Conservation (phyloP, 2,113 vertebrate species). For the Gymnocephalus cernua region DNA sequence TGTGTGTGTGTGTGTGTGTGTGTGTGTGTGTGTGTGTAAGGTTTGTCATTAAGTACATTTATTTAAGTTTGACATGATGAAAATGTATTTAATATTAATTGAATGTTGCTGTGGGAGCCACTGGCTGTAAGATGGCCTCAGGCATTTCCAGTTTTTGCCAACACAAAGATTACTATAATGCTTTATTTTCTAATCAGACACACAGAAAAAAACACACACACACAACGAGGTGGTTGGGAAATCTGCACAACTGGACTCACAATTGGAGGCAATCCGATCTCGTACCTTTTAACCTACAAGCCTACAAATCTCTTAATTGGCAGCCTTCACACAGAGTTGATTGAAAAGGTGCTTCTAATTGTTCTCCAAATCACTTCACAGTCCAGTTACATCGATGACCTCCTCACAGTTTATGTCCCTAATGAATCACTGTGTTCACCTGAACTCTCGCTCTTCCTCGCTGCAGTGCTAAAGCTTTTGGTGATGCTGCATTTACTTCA, state of each 20-base stretch:
- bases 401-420: neutral
- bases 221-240: neutral
- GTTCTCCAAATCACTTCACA: neutral
- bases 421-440: neutral
- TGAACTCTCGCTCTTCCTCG: constrained; percentile 5
- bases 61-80: constrained; percentile 8
- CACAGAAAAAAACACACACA: neutral
- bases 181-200: constrained; percentile 37
- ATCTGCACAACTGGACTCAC: neutral
- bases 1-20: neutral
- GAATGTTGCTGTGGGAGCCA: neutral
- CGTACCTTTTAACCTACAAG: neutral
- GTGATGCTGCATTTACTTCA: constrained; percentile 7
- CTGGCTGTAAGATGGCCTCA: neutral
- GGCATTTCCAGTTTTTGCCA: constrained; percentile 31
- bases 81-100: constrained; percentile 24
- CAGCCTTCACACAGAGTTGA: neutral
- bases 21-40: neutral
- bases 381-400: neutral
- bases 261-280: neutral
- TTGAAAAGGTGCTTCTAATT: neutral
- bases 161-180: constrained; percentile 26
- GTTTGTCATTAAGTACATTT: constrained; percentile 16
- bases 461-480: constrained; percentile 6
- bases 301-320: neutral